Base-by-base conservation (phyloP, 2,888 invertebrate genomes). In the Rhamnusium bicolor region DNA sequence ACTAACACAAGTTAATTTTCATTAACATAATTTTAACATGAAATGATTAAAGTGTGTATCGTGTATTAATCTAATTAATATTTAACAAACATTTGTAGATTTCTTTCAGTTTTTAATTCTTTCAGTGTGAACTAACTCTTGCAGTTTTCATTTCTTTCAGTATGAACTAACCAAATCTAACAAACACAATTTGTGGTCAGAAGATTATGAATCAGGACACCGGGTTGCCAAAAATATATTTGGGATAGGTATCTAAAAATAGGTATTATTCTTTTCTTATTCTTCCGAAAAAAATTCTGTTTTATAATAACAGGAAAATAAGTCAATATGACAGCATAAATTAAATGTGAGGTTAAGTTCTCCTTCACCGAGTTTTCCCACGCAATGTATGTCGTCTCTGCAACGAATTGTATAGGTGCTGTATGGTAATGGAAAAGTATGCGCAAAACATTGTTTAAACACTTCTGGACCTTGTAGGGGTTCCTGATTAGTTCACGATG, bases 121-220 rank as follows among this genome's bases (percentile, higher is more conserved):
- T n/a, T n/a, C 12, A 7, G 24, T 58, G 10, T 8, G 56, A n/a
- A 32, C 19, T 58, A 58, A 58, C 32, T 1, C 1, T 32, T 32
- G 27, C 19, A 24, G 24, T 14, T n/a, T n/a, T n/a, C n/a, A n/a
- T n/a, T n/a, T n/a, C n/a, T n/a, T n/a, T n/a, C 12, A 7, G 24
- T 58, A 3, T 8, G 56, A n/a, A 32, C 19, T 58, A 58, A 58
- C 32, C n/a, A n/a, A n/a, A n/a, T 1, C 1, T 32, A 18, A 14
- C 19, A n/a, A 32, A 58, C 29, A 10, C 1, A 32, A 32, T 19
- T 58, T 58, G 58, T 58, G 58, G 58, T 58, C 58, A 58, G 58
- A 58, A 56, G 58, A 58, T 14, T 16, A 40, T 32, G 16, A 1
- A 10, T 5, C n/a, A 29, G 58, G 18, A 19, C 29, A n/a, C 32